Conservation (phyloP, 2,888 invertebrate genomes). For the Trissolcus brochymenae region DNA sequence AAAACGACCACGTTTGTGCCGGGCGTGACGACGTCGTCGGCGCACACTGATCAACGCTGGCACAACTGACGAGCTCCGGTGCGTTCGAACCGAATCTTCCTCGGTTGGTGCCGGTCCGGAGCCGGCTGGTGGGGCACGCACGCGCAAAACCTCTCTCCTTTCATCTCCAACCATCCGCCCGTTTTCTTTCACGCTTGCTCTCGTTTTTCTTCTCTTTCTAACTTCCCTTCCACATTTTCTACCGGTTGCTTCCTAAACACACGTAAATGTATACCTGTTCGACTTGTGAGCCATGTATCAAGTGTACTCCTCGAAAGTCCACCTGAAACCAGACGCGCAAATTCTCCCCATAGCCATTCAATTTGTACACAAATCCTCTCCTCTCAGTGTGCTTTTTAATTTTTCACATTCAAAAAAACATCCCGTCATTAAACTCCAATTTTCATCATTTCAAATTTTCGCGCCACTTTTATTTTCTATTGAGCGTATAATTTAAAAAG, state of each 20-base stretch:
- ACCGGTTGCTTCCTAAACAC: conserved; percentile 60
- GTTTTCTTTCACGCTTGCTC: conserved; percentile 11
- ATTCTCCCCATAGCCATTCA: no score
- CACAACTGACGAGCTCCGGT: conserved; percentile 43
- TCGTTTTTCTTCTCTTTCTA: conserved; percentile 24
- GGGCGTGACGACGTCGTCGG: conserved; percentile 69
- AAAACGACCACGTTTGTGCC: conserved; percentile 58
- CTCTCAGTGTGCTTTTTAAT: no score
- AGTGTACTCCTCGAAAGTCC: conserved; percentile 26
- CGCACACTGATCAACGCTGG: conserved; percentile 52
- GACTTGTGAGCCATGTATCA: conserved; percentile 33
- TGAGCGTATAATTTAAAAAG: no score
- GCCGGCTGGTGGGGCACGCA: conserved; percentile 60
- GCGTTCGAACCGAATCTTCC: conserved; percentile 41
- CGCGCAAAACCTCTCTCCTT: conserved; percentile 58
- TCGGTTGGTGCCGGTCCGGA: conserved; percentile 39
- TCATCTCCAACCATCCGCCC: conserved; percentile 1
- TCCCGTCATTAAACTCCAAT: no score
- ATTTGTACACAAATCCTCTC: no score
- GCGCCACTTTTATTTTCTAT: no score
- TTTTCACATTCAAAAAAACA: no score
- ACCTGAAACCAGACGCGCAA: conserved; percentile 6
- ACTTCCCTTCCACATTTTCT: conserved; percentile 64
- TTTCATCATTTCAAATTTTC: no score
- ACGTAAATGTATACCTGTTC: conserved; percentile 51